Base-by-base conservation (phyloP, 2,888 invertebrate genomes). In the Torymus aiolomorphi region DNA sequence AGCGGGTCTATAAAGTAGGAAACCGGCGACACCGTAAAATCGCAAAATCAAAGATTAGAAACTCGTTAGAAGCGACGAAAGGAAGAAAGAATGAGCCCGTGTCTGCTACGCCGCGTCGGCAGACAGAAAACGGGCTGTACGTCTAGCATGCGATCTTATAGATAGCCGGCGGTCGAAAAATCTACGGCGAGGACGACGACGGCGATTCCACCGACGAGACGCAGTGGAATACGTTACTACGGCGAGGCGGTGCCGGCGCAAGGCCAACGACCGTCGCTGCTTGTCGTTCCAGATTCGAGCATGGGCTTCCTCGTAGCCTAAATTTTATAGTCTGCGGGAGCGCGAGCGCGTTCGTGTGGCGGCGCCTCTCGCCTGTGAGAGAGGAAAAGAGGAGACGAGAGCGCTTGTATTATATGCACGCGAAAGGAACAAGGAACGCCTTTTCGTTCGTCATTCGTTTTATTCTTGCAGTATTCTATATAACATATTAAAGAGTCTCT, bases 301-400 rank as follows among this genome's bases (percentile, higher is more conserved):
- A 85, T 86, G 86, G 87, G 85, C 87, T 82, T 88, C 88, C 86
- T 88, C 87, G 87, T 88, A 89, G 89, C 89, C 89, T 88, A 89
- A 89, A 89, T 89, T 88, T 88, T 88, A 88, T 89, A 89, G 87
- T 88, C 87, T 88, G n/a, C n/a, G 88, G 88, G 79, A 77, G 79
- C 77, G 80, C 81, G 77, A 70, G 81, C 70, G 24, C 51, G 8
- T 10, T 18, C 18, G 56, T 52, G 18, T 1, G n/a, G 18, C 31
- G 49, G 24, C 42, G 57, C 18, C 3, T 67, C 51, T 31, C 31
- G 31, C 31, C 31, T 31, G 31, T 31, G 31, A 5, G 3, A 31
- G 31, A 31, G 31, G 31, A 31, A 31, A 31, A 31, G 31, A 31
- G 31, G 31, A 31, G 31, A 2, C 61, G 24, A n/a, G 31, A 10